Conservation (phyloP, 2,113 vertebrate genomes). For the Mus musculus region DNA sequence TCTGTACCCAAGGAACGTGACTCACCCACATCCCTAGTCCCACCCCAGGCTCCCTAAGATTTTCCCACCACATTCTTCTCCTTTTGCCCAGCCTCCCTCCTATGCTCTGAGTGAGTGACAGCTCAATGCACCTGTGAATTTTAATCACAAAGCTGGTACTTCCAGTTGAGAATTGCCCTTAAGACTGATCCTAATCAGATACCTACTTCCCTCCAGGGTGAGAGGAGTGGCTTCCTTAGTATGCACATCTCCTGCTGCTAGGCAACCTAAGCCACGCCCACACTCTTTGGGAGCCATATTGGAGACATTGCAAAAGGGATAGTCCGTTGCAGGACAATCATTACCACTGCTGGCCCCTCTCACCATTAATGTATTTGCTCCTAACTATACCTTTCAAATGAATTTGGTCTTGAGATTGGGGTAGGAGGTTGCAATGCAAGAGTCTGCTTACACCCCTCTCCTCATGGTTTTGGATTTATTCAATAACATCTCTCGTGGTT, state of each 20-base stretch:
- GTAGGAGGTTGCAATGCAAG: not conserved
- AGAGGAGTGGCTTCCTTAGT: no score
- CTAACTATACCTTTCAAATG: not conserved
- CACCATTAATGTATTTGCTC: not conserved
- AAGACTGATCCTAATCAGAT: not conserved
- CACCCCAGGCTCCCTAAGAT: not conserved
- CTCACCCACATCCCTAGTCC: not conserved
- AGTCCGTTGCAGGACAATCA: not conserved
- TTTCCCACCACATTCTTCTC: not conserved
- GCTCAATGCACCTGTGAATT: conserved; percentile 12
- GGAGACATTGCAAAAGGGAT: not conserved
- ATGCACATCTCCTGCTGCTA: not conserved
- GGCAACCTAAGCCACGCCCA: not conserved
- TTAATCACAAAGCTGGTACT: conserved; percentile 44
- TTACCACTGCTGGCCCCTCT: not conserved
- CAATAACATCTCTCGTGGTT: not conserved
- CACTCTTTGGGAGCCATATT: not conserved
- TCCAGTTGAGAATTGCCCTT: conserved; percentile 28
- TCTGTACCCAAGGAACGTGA: not conserved
- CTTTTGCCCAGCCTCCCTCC: not conserved
- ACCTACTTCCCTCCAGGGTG: not conserved
- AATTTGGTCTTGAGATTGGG: not conserved
- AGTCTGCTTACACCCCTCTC: not conserved
- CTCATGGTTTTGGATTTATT: not conserved
- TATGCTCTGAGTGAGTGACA: not conserved